Base-by-base conservation (phyloP, 2,113 vertebrate species). In the Phyllostomus discolor region DNA sequence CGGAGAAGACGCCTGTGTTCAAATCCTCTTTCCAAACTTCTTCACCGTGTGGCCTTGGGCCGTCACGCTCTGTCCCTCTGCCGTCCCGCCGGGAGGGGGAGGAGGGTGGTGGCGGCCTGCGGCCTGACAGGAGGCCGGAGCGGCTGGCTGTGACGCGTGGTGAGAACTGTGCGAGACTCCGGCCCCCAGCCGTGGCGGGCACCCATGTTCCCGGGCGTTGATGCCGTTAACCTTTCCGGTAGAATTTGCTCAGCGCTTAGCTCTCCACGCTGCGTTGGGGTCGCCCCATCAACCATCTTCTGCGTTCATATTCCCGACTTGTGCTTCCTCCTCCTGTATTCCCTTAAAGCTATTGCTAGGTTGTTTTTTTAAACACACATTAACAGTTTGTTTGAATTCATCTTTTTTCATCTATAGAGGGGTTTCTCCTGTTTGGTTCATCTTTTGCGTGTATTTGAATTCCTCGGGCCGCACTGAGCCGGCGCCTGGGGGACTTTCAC, bases 61-160 rank as follows among this genome's bases (percentile, higher is more conserved):
- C 26, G 16, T 33, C 7, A n/a, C 2, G 22, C 8, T 9, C 26
- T 4, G 28, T 41, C 10, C 11, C 16, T 16, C 28, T 35, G 67
- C 33, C 41, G 15, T 4, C 26, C 31, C 15, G 12, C 33, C 4
- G 0, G 46, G 33, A 11, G 57, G 41, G 41, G 0, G 3, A 48
- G 1, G 26, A 10, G 2, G 31, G 33, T 2, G 3, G 10, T 1
- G 41, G 43, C 52, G 5, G 28, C 1, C 9, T 33, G 33, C 17
- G 9, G 59, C 8, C 38, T 64, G 7, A 20, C 1, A 7, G 24
- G 62, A 43, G 2, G n/a, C 17, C 0, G 28, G 8, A 20, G n/a
- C 0, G 2, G 1, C 2, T 0, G n/a, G 19, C 28, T 24, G 7
- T 15, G 11, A 5, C 5, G 7, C 6, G 52, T 5, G 5, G 38